Base-by-base conservation (phyloP, 2,888 invertebrate genomes). In the Arge pagana region DNA sequence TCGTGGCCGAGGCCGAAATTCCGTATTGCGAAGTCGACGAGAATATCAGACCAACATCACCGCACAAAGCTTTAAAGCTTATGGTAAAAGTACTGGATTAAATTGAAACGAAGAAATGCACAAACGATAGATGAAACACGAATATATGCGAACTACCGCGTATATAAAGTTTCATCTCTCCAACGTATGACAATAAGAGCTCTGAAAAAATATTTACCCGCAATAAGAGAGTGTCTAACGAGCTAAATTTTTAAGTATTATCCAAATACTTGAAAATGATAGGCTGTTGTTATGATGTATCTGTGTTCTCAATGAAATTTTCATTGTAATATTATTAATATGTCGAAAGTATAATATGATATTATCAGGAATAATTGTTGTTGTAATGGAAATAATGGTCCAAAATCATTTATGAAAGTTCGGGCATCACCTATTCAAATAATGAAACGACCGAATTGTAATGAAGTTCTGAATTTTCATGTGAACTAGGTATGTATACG, bases 11-110 rank as follows among this genome's bases (percentile, higher is more conserved):
- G 24, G 81, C 83, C 42, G 84, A 85, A 57, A 82, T 90, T 13
- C 79, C 79, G 35, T 92, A 92, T 70, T 79, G 80, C n/a, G 87
- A 89, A 55, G 85, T 88, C 68, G 81, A 82, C 48, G 85, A 88
- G 10, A 79, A 87, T 7, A 85, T 90, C 68, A 77, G 83, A 62
- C 80, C 82, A 1, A 79, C 82, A 6, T 79, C 84, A 1, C 91
- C 91, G 0, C 91, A 92, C 65, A 83, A 86, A 50, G 85, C 85
- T 21, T 81, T 90, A 36, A 85, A 87, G 65, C 80, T 90, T 49
- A 85, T 90, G 82, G 79, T 82, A 40, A 79, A 79, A 67, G 35
- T 70, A 24, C 42, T 74, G 50, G 59, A 71, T 53, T 70, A 60
- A 65, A 50, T 39, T 15, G 41, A 35, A 15, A 33, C 26, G 2